phyloP scores from a whole-genome alignment of 2,888 invertebrate species.

The Ctenicera cuprea region DNA sequence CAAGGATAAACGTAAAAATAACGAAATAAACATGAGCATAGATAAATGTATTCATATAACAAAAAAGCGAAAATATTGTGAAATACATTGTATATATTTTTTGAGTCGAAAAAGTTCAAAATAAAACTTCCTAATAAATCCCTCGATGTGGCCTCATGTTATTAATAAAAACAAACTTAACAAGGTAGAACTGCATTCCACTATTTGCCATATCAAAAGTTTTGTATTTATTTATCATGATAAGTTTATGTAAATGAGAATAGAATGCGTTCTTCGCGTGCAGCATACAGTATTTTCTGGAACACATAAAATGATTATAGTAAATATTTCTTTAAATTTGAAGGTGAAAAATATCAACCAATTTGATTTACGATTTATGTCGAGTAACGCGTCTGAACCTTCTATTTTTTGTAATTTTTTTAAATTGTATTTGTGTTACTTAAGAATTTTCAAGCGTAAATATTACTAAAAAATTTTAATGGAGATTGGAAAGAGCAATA shows the following conservation, averaged over 20 bases:
- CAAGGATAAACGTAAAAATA: no score
- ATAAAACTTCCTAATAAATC: slow-evolving; percentile 3
- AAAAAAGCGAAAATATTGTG: no score
- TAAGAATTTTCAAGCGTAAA: no score
- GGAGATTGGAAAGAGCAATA: no score
- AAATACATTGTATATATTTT: no score
- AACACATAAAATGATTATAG: background rate
- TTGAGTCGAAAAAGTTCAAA: no score
- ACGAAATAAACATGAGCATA: no score
- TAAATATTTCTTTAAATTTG: slow-evolving; percentile 8
- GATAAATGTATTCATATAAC: no score
- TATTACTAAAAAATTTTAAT: no score
- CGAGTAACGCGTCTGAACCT: background rate
- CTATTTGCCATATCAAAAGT: slow-evolving; percentile 11
- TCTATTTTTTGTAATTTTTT: background rate
- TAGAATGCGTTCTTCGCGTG: slow-evolving; percentile 27
- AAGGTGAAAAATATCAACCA: slow-evolving; percentile 1
- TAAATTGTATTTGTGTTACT: no score
- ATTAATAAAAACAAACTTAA: slow-evolving; percentile 7
- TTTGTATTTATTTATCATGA: slow-evolving; percentile 22
- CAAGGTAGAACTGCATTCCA: slow-evolving; percentile 12
- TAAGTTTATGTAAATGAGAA: slow-evolving; percentile 31
- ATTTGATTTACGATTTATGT: background rate
- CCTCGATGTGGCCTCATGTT: background rate
- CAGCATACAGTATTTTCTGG: slow-evolving; percentile 11